Conservation (phyloP, 2,888 invertebrate species). For the Drosophila colorata region DNA sequence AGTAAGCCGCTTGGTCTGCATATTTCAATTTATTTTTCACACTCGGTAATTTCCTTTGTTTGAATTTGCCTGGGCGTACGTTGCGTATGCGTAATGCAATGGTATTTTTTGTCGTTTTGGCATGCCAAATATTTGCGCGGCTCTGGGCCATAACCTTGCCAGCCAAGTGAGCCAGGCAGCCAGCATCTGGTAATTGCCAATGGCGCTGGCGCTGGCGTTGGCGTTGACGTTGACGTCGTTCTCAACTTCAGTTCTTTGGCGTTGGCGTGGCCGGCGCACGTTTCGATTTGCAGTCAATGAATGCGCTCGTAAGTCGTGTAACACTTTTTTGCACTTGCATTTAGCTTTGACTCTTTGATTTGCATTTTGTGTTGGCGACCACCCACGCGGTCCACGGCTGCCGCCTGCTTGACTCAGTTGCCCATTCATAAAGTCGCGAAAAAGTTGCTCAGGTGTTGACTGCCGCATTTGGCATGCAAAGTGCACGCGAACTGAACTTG, state of each 20-base stretch:
- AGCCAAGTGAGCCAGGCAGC: constrained; percentile 41
- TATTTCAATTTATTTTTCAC: constrained; percentile 75
- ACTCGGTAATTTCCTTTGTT: constrained; percentile 73
- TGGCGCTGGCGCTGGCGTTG: constrained; percentile 47
- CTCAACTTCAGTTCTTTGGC: constrained; percentile 28
- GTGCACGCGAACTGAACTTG: constrained; percentile 53
- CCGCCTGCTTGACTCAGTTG: constrained; percentile 59
- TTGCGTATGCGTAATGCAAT: constrained; percentile 73
- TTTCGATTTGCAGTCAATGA: constrained; percentile 80
- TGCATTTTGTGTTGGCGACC: constrained; percentile 76
- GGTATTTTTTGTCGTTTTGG: constrained; percentile 43
- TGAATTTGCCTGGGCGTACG: constrained; percentile 51
- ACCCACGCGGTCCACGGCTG: constrained; percentile 55
- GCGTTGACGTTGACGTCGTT: constrained; percentile 38
- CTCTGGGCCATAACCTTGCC: constrained; percentile 77
- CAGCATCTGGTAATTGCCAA: constrained; percentile 72
- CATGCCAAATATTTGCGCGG: constrained; percentile 72
- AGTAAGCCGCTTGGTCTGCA: constrained; percentile 51
- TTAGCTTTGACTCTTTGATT: constrained; percentile 63
- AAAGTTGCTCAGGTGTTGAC: constrained; percentile 51
- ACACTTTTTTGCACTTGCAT: constrained; percentile 68
- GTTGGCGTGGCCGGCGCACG: constrained; percentile 71
- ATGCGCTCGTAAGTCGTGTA: constrained; percentile 77
- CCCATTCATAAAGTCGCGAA: constrained; percentile 66
- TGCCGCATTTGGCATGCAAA: constrained; percentile 73